phyloP scores from a whole-genome alignment of 2,888 invertebrate genomes.

The Orthosia incerta region DNA sequence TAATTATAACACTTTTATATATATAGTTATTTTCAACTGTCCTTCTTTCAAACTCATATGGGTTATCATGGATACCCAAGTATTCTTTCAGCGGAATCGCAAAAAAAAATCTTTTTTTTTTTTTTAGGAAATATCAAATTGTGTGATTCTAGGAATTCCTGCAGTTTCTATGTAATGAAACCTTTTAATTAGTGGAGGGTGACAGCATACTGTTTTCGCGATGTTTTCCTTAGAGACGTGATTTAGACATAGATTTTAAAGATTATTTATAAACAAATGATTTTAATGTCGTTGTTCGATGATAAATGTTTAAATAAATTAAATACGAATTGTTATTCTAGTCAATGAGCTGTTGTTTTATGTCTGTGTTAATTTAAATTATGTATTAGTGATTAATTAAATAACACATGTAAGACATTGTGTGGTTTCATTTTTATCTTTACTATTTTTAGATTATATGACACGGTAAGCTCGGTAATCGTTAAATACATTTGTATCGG shows the following conservation, averaged over 20 bases:
- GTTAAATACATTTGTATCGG: too few species aligned
- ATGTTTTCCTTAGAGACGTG: slow-evolving; percentile 63
- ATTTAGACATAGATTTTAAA: slow-evolving; percentile 58
- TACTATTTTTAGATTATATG: not conserved
- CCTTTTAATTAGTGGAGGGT: slow-evolving; percentile 33
- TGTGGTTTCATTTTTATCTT: slow-evolving; percentile 21
- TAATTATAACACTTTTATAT: too few species aligned
- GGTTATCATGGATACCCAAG: not conserved
- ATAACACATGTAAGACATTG: slow-evolving; percentile 54
- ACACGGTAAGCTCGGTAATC: too few species aligned
- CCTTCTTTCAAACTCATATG: not conserved
- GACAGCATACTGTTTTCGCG: slow-evolving; percentile 59
- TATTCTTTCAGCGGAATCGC: not conserved
- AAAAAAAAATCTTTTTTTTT: not conserved
- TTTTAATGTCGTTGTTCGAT: slow-evolving; percentile 84
- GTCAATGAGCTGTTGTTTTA: slow-evolving; percentile 87
- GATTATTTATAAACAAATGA: slow-evolving; percentile 68
- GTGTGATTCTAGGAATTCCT: not conserved
- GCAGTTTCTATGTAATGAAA: slow-evolving; percentile 8
- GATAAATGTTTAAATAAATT: slow-evolving; percentile 83
- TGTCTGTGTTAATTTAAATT: slow-evolving; percentile 82
- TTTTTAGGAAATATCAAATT: not conserved
- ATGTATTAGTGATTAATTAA: slow-evolving; percentile 68
- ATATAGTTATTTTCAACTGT: too few species aligned
- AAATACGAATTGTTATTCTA: slow-evolving; percentile 87